Evolutionary conservation across 2,888 invertebrate genomes (phyloP).

Genomic region (Microctonus brassicae): DNA sequence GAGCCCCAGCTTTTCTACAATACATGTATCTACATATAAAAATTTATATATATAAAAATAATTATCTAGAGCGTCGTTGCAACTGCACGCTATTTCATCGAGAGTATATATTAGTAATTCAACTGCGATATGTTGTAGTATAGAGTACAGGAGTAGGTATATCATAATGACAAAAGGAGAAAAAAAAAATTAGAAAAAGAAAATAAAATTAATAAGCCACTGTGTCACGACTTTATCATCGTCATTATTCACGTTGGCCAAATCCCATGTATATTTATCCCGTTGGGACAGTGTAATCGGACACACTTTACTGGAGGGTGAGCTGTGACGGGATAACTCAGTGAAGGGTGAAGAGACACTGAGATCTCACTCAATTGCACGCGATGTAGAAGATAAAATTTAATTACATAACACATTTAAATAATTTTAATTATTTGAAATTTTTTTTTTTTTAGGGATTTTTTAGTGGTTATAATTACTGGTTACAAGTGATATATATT

Average conservation of each 20-base stretch:
- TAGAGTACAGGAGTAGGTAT: too few species aligned
- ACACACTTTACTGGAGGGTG: not conserved
- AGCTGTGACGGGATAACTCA: too few species aligned
- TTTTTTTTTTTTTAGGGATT: not conserved
- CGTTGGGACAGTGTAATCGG: conserved; percentile 20
- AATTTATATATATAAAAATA: not conserved
- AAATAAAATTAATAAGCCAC: conserved; percentile 58
- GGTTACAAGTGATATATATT: too few species aligned
- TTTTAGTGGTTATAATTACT: not conserved
- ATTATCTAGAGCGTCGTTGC: conserved; percentile 40
- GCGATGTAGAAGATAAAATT: not conserved
- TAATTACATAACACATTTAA: not conserved
- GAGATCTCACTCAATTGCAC: not conserved
- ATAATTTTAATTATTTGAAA: not conserved
- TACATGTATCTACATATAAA: not conserved
- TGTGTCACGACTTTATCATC: conserved; percentile 33
- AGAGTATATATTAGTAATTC: too few species aligned
- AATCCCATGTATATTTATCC: not conserved
- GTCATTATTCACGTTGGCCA: conserved; percentile 22
- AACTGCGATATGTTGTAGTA: too few species aligned
- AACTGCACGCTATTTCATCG: conserved; percentile 35
- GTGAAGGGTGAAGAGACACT: not conserved
- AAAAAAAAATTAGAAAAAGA: too few species aligned
- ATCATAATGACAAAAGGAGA: too few species aligned
- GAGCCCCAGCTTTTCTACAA: conserved; percentile 50